Evolutionary conservation across 2,888 invertebrate species (phyloP).

Genomic region (Nysson spinosus): DNA sequence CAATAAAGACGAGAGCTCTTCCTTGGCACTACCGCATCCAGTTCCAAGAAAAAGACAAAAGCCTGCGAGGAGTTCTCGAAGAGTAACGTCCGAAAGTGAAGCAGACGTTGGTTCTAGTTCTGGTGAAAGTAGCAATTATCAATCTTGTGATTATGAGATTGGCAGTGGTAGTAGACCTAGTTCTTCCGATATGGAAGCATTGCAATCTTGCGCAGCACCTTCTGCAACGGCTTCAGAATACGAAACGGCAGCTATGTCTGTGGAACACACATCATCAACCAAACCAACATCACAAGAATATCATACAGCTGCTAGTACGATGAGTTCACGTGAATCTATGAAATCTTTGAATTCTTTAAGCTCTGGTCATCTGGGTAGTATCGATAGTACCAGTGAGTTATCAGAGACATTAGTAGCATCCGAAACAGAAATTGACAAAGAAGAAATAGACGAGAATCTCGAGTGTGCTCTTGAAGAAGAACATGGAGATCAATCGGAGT

Average conservation of each 20-base stretch:
- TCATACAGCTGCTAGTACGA: slow-evolving; percentile 90
- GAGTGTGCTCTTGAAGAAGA: slow-evolving; percentile 77
- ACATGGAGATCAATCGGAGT: slow-evolving; percentile 55
- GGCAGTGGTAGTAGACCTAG: slow-evolving; percentile 86
- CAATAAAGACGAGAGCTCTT: slow-evolving; percentile 64
- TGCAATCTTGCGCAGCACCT: slow-evolving; percentile 76
- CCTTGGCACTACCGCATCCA: slow-evolving; percentile 67
- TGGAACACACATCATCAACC: slow-evolving; percentile 86
- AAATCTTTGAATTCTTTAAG: slow-evolving; percentile 93
- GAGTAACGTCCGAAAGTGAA: slow-evolving; percentile 87
- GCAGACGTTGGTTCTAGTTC: slow-evolving; percentile 91
- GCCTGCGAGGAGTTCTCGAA: slow-evolving; percentile 74
- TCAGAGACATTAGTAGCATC: slow-evolving; percentile 96
- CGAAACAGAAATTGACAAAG: slow-evolving; percentile 84
- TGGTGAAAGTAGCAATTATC: slow-evolving; percentile 90
- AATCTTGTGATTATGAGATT: slow-evolving; percentile 90
- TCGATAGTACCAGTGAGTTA: slow-evolving; percentile 90
- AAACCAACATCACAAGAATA: slow-evolving; percentile 90
- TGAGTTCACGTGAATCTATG: slow-evolving; percentile 93
- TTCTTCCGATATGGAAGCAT: slow-evolving; percentile 92
- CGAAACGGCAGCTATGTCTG: slow-evolving; percentile 90
- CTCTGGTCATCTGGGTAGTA: slow-evolving; percentile 91
- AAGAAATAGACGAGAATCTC: slow-evolving; percentile 81
- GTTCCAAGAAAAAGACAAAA: slow-evolving; percentile 74
- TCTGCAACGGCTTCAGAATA: slow-evolving; percentile 90